These are phyloP conservation scores for Myocastor coypus DNA, from an alignment of 2,113 vertebrate genomes.

Conservation along the genomic window DNA sequence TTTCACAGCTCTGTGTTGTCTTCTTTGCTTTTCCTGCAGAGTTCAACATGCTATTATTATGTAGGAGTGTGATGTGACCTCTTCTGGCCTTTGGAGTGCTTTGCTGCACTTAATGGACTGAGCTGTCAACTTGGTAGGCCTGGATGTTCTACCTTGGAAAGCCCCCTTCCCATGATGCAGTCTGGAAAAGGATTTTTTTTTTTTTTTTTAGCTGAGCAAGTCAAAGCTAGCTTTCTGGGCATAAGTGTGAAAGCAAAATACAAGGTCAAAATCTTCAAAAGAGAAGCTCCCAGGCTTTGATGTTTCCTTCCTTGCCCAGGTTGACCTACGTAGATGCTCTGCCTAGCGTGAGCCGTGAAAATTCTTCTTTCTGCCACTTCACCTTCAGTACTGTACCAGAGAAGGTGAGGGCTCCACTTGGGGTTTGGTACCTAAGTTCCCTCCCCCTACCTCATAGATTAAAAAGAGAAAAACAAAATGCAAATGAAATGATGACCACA, in stretches of 20 bases:
- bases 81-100: neutral
- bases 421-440: neutral
- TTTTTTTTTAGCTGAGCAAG: neutral
- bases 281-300: conserved; percentile 7
- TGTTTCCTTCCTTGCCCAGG: neutral
- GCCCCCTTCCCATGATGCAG: neutral
- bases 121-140: neutral
- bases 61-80: neutral
- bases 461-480: neutral
- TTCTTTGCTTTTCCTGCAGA: neutral
- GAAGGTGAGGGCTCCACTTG: neutral
- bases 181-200: neutral
- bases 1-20: neutral
- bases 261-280: conserved; percentile 51
- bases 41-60: neutral
- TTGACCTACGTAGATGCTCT: neutral
- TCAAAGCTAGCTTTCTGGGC: conserved; percentile 47
- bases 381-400: neutral
- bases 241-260: conserved; percentile 31
- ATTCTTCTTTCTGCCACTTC: neutral
- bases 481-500: neutral
- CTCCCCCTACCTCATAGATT: neutral
- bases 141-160: conserved; percentile 24
- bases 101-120: neutral
- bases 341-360: neutral